A percentile compares a stretch with the other conserved stretches of the same genome.
phyloP scores from a whole-genome alignment of 2,888 invertebrate species.

The Agriopis aurantiaria region DNA sequence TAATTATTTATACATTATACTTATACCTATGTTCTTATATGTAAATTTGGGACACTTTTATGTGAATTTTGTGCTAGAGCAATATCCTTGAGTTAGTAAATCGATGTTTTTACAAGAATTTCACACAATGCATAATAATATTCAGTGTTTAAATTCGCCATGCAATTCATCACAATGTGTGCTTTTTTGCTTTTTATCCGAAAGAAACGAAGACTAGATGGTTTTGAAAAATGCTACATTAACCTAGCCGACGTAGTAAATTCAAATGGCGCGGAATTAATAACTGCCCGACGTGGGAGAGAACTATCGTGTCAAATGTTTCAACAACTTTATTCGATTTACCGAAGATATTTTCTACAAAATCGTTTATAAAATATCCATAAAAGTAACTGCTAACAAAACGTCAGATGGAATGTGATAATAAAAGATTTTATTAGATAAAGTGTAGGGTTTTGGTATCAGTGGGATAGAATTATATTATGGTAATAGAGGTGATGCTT shows the following conservation, averaged over 20 bases:
- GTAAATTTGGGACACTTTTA: no score
- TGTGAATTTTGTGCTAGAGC: no score
- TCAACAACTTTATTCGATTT: slow-evolving; percentile 48
- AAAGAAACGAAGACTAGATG: slow-evolving; percentile 11
- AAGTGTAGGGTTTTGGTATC: slow-evolving; percentile 52
- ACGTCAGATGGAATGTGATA: slow-evolving; percentile 46
- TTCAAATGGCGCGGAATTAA: slow-evolving; percentile 27
- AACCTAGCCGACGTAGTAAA: slow-evolving; percentile 17
- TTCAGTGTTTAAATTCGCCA: slow-evolving; percentile 2
- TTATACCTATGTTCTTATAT: no score
- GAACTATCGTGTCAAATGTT: slow-evolving; percentile 37
- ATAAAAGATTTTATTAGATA: slow-evolving; percentile 47
- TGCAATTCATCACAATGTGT: neutral
- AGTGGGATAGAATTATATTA: slow-evolving; percentile 62
- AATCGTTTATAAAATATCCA: slow-evolving; percentile 38
- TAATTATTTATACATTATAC: no score
- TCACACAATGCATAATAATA: slow-evolving; percentile 1
- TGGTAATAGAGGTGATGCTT: slow-evolving; percentile 67
- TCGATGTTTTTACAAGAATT: neutral
- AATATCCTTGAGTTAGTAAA: no score
- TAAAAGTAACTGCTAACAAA: slow-evolving; percentile 46
- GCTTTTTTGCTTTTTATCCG: slow-evolving; percentile 1
- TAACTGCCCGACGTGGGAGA: slow-evolving; percentile 38
- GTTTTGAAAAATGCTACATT: slow-evolving; percentile 18
- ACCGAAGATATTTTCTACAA: slow-evolving; percentile 32